These are phyloP conservation scores for Odobenus rosmarus DNA, from an alignment of 2,113 vertebrate species.

Conservation along the genomic window DNA sequence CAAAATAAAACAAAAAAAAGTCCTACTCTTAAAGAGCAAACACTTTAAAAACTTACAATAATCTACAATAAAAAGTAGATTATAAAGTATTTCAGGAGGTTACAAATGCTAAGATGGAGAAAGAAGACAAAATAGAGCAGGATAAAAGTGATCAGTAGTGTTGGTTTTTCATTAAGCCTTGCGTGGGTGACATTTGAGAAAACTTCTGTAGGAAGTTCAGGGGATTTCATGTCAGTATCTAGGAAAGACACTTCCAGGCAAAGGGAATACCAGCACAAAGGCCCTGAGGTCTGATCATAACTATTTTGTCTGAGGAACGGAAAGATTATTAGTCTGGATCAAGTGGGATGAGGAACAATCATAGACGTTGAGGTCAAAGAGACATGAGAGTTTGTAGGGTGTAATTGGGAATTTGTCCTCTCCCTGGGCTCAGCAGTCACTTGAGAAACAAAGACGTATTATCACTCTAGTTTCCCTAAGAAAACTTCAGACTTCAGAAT, in stretches of 20 bases:
- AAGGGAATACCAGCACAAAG: not conserved
- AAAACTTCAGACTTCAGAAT: not conserved
- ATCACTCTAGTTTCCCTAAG: not conserved
- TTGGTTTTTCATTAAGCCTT: not conserved
- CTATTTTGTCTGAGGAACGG: not conserved
- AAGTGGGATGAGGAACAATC: not conserved
- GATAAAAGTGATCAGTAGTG: not conserved
- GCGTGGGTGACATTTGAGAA: not conserved
- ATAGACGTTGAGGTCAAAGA: not conserved
- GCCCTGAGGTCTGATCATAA: not conserved
- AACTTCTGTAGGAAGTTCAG: not conserved
- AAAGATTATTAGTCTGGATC: not conserved
- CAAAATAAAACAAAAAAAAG: not conserved
- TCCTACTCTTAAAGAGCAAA: not conserved
- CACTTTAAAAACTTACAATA: not conserved
- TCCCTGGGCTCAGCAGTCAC: not conserved
- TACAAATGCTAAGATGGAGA: not conserved
- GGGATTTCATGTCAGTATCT: not conserved
- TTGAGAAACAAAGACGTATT: not conserved
- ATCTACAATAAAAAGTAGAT: not conserved
- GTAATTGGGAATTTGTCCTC: not conserved
- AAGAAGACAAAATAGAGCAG: not conserved
- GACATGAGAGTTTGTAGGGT: not conserved
- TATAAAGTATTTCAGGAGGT: not conserved
- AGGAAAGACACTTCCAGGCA: not conserved